Base-by-base conservation (phyloP, 1,140 invertebrate genomes). In the Centruroides sculpturatus region DNA sequence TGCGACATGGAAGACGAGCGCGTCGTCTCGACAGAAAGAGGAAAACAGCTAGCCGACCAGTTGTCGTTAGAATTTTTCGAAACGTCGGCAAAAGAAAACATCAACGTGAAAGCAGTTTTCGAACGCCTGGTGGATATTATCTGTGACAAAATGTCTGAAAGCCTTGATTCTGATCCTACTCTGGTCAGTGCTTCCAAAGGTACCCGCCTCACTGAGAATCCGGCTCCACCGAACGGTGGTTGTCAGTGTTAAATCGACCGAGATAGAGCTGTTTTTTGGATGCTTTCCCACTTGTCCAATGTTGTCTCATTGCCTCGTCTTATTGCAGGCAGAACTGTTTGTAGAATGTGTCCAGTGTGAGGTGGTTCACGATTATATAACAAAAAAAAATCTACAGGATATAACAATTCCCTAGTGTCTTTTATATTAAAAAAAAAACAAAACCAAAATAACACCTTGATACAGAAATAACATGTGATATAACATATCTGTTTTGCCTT, bases 91-190 rank as follows among this genome's bases (percentile, higher is more conserved):
- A 99, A 99, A 76, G 96, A 99, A 75, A 99, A 99, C 76, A 92
- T 98, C 70, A 98, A 99, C 76, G 96, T 99, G 63, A 99, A 99
- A 86, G 85, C 90, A 67, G 96, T 99, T 35, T 98, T 98, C 71
- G 93, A 98, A 75, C 84, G 93, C 62, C 78, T 99, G 70, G 97
- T 99, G 54, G 95, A 99, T 74, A 98, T 99, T 72, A 99, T 99
- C 67, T 99, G 96, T 77, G 95, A 99, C 82, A 98, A 98, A 80
- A 99, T 99, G 96, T 97, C 94, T 46, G 96, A 99, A 78, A 96
- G 90, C 68, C 77, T 97, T 69, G 93, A 97, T 74, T 90, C 90
- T 35, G 92, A 95, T 78, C 92, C 92, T 5, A 88, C 85, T 64
- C 78, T 95, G 72, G 81, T 92, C 71, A 85, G 84, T 57, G 84